Conservation (phyloP, 1,140 invertebrate genomes). For the Amphibalanus amphitrite region DNA sequence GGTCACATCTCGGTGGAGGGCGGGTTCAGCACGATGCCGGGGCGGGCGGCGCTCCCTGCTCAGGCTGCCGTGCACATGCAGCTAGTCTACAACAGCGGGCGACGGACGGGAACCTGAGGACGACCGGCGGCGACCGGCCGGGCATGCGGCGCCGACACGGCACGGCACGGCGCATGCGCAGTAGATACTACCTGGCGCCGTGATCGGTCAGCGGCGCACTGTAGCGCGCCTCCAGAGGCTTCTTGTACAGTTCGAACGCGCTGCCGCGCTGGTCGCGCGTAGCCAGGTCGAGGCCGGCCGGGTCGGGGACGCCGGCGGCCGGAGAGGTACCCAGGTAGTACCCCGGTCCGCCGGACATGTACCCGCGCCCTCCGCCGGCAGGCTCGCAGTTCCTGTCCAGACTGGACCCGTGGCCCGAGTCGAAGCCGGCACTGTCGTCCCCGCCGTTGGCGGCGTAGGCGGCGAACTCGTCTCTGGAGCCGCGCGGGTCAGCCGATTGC, state of each 20-base stretch:
- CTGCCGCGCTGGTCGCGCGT: constrained; percentile 80
- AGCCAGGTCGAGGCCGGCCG: constrained; percentile 42
- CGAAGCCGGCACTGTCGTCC: constrained; percentile 25
- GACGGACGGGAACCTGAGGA: background rate
- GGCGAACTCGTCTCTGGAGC: constrained; percentile 18
- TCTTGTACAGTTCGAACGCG: constrained; percentile 85
- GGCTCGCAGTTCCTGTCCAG: constrained; percentile 28
- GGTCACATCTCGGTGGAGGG: too few relatives aligned
- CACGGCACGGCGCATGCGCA: background rate
- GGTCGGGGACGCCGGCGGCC: background rate
- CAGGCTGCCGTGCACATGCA: background rate
- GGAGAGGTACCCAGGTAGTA: constrained; percentile 40
- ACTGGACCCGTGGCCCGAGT: constrained; percentile 32
- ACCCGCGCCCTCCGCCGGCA: constrained; percentile 9
- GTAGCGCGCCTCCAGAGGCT: constrained; percentile 39
- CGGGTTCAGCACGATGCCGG: background rate
- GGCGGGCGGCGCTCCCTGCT: too few relatives aligned
- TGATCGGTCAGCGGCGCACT: background rate
- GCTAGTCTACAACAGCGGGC: background rate
- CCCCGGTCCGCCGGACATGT: too few relatives aligned
- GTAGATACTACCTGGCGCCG: background rate
- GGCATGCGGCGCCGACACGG: background rate
- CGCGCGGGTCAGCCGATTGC: constrained; percentile 13
- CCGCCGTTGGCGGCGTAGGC: constrained; percentile 17
- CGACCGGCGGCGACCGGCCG: too few relatives aligned